A percentile compares a stretch with the other conserved stretches of the same genome.
phyloP scores from a whole-genome alignment of 2,888 invertebrate genomes.

The Choristoneura rosaceana region DNA sequence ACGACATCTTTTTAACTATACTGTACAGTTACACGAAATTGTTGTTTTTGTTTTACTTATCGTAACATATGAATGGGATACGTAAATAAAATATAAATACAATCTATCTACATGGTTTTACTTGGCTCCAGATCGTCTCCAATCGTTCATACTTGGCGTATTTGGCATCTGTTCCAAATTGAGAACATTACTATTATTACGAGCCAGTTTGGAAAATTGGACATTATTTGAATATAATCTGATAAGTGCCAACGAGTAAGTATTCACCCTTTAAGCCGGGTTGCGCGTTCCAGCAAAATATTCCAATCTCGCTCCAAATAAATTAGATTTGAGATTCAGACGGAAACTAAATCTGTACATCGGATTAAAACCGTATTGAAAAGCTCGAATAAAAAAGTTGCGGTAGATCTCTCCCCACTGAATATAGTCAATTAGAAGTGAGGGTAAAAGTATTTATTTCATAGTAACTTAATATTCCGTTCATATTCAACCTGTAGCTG shows the following conservation, averaged over 20 bases:
- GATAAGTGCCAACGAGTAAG: slow-evolving; percentile 5
- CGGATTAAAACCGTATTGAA: slow-evolving; percentile 31
- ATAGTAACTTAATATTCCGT: slow-evolving; percentile 35
- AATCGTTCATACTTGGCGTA: background rate
- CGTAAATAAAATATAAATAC: slow-evolving; percentile 77
- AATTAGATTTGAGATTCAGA: slow-evolving; percentile 27
- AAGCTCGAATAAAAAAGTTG: slow-evolving; percentile 33
- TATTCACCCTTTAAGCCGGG: slow-evolving; percentile 6
- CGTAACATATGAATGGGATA: slow-evolving; percentile 78
- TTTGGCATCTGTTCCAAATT: slow-evolving; percentile 13
- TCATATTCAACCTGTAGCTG: slow-evolving; percentile 31
- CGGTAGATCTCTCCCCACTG: slow-evolving; percentile 13
- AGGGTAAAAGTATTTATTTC: slow-evolving; percentile 39
- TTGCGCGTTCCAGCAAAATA: slow-evolving; percentile 10
- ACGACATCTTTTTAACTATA: slow-evolving; percentile 77
- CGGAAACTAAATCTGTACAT: slow-evolving; percentile 32
- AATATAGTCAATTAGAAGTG: slow-evolving; percentile 38
- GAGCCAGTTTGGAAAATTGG: slow-evolving; percentile 10
- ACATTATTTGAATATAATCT: slow-evolving; percentile 6
- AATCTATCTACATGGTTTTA: slow-evolving; percentile 2
- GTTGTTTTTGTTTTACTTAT: slow-evolving; percentile 68
- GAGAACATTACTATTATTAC: slow-evolving; percentile 5
- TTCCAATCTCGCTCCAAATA: slow-evolving; percentile 13
- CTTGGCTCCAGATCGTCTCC: background rate
- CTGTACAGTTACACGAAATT: slow-evolving; percentile 74